phyloP scores from a whole-genome alignment of 1,140 invertebrate species.

The Luehdorfia chinensis region DNA sequence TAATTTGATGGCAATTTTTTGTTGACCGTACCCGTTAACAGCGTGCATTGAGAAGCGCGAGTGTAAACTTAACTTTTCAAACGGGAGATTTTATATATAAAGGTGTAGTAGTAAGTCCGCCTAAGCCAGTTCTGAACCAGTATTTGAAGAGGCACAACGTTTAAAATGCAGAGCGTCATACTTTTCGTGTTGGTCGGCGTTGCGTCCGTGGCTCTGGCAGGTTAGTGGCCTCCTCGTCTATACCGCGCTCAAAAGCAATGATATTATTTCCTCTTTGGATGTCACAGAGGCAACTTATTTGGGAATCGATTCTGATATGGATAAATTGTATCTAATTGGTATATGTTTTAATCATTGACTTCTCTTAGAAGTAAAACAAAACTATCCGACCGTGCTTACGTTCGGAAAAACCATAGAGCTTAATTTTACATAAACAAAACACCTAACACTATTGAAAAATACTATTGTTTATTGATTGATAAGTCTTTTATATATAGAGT shows the following conservation, averaged over 20 bases:
- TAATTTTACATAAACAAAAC: no score
- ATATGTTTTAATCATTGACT: conserved; percentile 19
- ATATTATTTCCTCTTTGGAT: conserved; percentile 33
- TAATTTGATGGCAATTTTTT: conserved; percentile 38
- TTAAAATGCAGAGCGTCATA: conserved; percentile 49
- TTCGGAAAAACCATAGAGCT: conserved; percentile 5
- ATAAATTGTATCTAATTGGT: conserved; percentile 22
- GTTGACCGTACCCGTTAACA: conserved; percentile 49
- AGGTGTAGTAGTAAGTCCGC: conserved; percentile 29
- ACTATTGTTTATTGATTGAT: no score
- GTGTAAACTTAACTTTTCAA: conserved; percentile 29
- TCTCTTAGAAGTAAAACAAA: conserved; percentile 1
- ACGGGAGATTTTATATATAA: conserved; percentile 47
- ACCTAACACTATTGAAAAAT: no score
- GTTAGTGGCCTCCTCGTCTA: conserved; percentile 67
- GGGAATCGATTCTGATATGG: conserved; percentile 31
- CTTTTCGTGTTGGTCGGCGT: conserved; percentile 47
- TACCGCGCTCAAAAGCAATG: conserved; percentile 21
- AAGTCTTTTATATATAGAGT: no score
- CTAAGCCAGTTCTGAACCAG: conserved; percentile 48
- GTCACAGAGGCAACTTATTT: conserved; percentile 32
- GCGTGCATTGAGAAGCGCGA: conserved; percentile 36
- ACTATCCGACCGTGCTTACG: neutral
- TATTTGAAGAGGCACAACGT: conserved; percentile 37
- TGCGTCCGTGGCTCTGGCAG: conserved; percentile 56